phyloP scores from a whole-genome alignment of 2,797 vertebrate genomes.

The Tokudaia muenninki region DNA sequence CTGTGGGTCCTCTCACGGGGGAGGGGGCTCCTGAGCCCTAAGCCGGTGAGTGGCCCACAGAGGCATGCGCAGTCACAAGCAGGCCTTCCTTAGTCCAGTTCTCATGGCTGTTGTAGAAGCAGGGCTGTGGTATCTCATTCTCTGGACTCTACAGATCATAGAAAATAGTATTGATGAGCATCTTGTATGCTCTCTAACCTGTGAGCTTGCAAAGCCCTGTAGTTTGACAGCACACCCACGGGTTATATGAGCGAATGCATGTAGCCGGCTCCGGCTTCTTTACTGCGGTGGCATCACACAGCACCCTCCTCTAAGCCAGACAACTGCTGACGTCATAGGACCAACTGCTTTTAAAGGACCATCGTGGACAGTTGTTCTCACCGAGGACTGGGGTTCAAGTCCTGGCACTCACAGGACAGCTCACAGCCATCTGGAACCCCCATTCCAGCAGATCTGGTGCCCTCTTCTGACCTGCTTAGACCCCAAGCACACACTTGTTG shows the following conservation, averaged over 20 bases:
- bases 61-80: background rate
- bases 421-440: background rate
- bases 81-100: background rate
- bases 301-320: background rate
- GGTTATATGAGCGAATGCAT: background rate
- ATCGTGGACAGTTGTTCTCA: background rate
- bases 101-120: no score
- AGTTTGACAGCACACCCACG: background rate
- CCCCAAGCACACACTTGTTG: background rate
- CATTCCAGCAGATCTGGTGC: background rate
- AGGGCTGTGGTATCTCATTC: background rate
- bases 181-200: background rate
- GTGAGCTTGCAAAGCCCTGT: background rate
- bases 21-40: no score
- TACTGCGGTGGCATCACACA: background rate
- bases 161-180: background rate
- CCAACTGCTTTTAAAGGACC: background rate
- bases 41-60: background rate
- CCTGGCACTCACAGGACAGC: no score
- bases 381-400: background rate
- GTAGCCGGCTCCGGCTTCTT: background rate
- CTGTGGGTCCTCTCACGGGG: background rate
- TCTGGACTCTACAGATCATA: background rate
- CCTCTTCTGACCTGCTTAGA: background rate
- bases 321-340: background rate